phyloP scores from a whole-genome alignment of 2,888 invertebrate species.

The Heliconius ismenius region DNA sequence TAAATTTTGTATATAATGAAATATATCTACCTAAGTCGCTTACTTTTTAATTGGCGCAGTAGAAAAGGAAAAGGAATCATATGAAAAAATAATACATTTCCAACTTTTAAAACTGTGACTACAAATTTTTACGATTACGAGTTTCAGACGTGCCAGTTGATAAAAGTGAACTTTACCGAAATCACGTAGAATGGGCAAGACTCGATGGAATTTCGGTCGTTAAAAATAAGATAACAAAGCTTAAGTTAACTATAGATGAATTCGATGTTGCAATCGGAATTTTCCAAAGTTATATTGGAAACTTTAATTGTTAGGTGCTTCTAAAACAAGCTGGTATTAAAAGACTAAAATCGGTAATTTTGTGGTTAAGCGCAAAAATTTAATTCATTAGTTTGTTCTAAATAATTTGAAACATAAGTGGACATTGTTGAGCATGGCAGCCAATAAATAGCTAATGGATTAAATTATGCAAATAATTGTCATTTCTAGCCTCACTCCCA shows the following conservation, averaged over 20 bases:
- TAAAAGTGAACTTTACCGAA: constrained; percentile 13
- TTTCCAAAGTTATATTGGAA: background rate
- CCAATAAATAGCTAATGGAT: too few species aligned
- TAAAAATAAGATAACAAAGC: constrained; percentile 17
- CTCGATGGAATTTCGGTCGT: constrained; percentile 4
- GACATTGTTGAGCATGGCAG: too few species aligned
- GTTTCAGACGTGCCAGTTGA: constrained; percentile 16
- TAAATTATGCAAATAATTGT: too few species aligned
- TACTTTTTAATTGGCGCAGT: background rate
- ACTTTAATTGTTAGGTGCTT: background rate
- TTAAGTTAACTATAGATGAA: background rate
- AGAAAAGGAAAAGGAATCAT: background rate
- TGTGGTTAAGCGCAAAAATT: too few species aligned
- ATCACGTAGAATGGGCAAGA: constrained; percentile 7
- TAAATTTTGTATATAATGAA: background rate
- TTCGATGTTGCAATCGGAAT: background rate
- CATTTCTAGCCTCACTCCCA: too few species aligned
- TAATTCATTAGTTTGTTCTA: too few species aligned
- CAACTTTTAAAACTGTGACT: background rate
- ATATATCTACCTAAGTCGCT: background rate
- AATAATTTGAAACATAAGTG: too few species aligned
- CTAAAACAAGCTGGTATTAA: background rate
- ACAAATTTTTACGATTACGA: background rate
- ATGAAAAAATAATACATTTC: background rate
- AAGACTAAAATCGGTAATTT: too few species aligned